These are phyloP conservation scores for Gyrodactylus bullatarudis DNA, from an alignment of 1,140 invertebrate species.

Conservation along the genomic window DNA sequence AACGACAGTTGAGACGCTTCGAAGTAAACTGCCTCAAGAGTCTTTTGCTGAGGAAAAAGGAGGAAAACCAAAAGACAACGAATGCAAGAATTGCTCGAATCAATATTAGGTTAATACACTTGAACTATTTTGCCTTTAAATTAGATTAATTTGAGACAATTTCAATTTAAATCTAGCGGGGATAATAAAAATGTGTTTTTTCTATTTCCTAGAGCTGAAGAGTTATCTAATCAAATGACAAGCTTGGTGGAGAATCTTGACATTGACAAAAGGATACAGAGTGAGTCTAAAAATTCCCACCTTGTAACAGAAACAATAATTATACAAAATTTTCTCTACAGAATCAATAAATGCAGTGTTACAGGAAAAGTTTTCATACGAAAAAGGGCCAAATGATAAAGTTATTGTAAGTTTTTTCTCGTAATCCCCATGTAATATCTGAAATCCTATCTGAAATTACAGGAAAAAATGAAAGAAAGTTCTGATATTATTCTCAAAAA, in stretches of 20 bases:
- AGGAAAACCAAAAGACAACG: neutral
- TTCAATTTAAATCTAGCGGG: neutral
- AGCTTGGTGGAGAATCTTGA: neutral
- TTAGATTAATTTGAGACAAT: neutral
- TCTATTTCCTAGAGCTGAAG: neutral
- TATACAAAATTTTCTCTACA: too few species aligned
- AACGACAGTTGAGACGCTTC: neutral
- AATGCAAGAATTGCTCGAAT: neutral
- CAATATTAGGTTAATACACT: neutral
- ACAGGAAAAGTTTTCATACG: too few species aligned
- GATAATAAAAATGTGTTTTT: neutral
- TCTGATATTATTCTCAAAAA: neutral
- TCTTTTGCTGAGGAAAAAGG: neutral
- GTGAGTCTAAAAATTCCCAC: too few species aligned
- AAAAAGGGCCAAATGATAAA: too few species aligned
- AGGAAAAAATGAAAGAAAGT: too few species aligned
- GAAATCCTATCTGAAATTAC: too few species aligned
- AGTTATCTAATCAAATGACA: neutral
- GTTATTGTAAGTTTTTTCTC: too few species aligned
- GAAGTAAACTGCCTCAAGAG: neutral
- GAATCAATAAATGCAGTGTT: too few species aligned
- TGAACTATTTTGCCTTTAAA: neutral
- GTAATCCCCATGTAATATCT: too few species aligned
- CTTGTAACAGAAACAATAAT: too few species aligned
- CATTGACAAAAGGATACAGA: neutral